Evolutionary conservation across 35 echinoderm and acorn worm genomes (phyloP), one percentile per base, ranked within the genome.

Genomic region (Apostichopus parvimensis): DNA sequence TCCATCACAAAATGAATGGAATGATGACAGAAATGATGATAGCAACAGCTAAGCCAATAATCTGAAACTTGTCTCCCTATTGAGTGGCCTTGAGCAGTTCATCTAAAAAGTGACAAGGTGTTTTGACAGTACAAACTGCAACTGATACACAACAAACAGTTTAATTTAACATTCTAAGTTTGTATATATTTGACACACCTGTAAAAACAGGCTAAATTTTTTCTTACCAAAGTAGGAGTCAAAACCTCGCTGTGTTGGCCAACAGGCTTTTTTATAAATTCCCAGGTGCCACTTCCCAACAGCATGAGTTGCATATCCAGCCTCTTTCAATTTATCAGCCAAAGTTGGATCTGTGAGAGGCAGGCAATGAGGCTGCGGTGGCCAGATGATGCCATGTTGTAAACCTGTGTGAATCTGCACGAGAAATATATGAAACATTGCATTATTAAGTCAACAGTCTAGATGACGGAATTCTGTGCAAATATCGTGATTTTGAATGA

Each of bases 271-370:
- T 77, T 96, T 99, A 56, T 96, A 96, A 7, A 96, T 76, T 59
- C 97, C 97, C 18, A 99, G 89, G 73, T 99, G 97, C 97, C 97
- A 99, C 90, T 99, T 99, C 17, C 97, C 97, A 2, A 96, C 95
- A 65, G 93, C 85, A 75, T 99, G 95, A 15, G 95, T 96, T 6
- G 93, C 87, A 82, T 99, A 99, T 9, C 97, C 97, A 17, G 92
- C 80, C 26, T 93, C 91, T 28, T 94, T 94, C 78, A 99, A 89
- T 72, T 91, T 94, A 21, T 96, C 78, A 6, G 95, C 97, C 26
- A 96, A 2, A 10, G 97, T 99, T 15, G 87, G 86, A 91, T 99
- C 93, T 70, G 90, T 59, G 2, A 96, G 79, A 2, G 97, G 94
- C 17, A 99, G 88, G 78, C 97, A 99, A 92, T 94, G 94, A 23